Conservation (phyloP, 2,888 invertebrate species). For the Polyommatus icarus region DNA sequence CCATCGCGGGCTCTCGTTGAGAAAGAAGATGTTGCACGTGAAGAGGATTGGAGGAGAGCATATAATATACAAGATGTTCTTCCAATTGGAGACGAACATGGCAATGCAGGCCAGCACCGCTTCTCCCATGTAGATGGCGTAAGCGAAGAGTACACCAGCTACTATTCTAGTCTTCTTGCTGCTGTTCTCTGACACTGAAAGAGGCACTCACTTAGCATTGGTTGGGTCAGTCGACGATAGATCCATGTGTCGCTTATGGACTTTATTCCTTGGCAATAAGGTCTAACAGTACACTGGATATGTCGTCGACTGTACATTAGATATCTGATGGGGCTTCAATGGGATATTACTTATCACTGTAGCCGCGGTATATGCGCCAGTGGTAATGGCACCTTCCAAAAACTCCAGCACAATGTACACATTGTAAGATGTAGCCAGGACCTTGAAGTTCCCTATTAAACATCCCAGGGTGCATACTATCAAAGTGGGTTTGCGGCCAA, state of each 20-base stretch:
- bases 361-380: conserved; percentile 57
- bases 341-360: conserved; percentile 54
- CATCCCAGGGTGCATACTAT: conserved; percentile 56
- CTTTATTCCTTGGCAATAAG: neutral
- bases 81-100: conserved; percentile 63
- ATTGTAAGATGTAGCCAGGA: conserved; percentile 55
- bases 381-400: conserved; percentile 57
- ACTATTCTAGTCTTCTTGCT: conserved; percentile 57
- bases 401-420: conserved; percentile 59
- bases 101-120: conserved; percentile 60
- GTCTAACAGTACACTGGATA: neutral
- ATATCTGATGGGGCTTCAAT: neutral
- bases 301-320: neutral
- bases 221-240: neutral
- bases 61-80: conserved; percentile 56
- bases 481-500: conserved; percentile 62
- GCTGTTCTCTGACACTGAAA: conserved; percentile 65
- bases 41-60: conserved; percentile 59
- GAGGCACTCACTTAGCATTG: conserved; percentile 38
- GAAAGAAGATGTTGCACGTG: conserved; percentile 50
- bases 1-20: conserved; percentile 68
- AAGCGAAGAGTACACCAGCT: conserved; percentile 61
- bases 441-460: conserved; percentile 59
- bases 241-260: neutral
- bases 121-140: conserved; percentile 63